These are phyloP conservation scores for Stichodactyla helianthus DNA, from an alignment of 64 coral and sea anemone genomes.

Conservation along the genomic window DNA sequence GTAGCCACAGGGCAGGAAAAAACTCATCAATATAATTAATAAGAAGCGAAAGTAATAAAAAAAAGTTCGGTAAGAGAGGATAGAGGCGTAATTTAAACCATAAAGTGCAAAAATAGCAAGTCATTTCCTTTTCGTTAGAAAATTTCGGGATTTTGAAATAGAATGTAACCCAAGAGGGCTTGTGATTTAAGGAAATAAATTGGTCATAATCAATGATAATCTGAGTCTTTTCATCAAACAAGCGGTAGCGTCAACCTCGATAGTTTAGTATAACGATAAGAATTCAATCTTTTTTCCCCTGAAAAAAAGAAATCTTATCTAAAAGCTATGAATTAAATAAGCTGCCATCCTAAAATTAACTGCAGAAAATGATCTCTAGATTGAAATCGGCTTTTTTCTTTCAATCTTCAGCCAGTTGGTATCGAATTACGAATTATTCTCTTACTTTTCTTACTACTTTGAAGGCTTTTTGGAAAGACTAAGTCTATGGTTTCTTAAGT, in stretches of 20 bases:
- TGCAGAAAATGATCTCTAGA: too few species aligned
- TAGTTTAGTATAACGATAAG: too few species aligned
- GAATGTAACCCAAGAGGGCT: not conserved
- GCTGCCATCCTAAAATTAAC: too few species aligned
- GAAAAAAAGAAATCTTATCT: too few species aligned
- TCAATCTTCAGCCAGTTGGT: not conserved
- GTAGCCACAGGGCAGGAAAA: not conserved
- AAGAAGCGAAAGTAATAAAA: too few species aligned
- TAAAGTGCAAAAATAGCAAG: not conserved
- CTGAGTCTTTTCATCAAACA: not conserved
- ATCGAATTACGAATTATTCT: not conserved
- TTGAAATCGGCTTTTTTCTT: too few species aligned
- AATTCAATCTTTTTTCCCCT: too few species aligned
- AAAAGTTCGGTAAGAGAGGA: too few species aligned
- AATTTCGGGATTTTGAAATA: not conserved
- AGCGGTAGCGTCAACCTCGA: not conserved
- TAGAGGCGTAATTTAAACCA: too few species aligned
- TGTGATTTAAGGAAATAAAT: not conserved
- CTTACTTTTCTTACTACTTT: not conserved
- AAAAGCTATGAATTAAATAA: too few species aligned
- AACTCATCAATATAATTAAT: not conserved
- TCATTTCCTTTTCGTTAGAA: not conserved
- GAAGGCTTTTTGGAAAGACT: not conserved
- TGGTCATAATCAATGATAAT: not conserved
- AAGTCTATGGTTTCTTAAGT: not conserved